phyloP scores from a whole-genome alignment of 2,888 invertebrate species.

The Tetropium fuscum region DNA sequence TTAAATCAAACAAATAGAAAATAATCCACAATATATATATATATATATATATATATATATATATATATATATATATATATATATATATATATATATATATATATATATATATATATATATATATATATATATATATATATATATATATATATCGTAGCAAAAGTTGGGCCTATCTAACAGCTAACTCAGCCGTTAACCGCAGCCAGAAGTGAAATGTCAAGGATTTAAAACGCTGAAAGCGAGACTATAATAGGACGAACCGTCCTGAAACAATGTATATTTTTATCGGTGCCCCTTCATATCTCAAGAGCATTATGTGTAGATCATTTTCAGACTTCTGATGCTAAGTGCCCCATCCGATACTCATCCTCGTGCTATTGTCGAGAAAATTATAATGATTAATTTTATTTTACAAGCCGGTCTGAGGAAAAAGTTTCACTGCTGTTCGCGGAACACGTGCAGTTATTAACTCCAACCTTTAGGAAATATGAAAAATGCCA shows the following conservation, averaged over 20 bases:
- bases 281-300: slow-evolving; percentile 1
- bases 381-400: slow-evolving; percentile 30
- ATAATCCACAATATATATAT: too few relatives aligned
- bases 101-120: too few relatives aligned
- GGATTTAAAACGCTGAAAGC: slow-evolving; percentile 8
- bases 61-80: too few relatives aligned
- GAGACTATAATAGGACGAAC: slow-evolving; percentile 7
- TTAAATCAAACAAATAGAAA: too few relatives aligned
- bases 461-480: slow-evolving; percentile 27
- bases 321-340: slow-evolving; percentile 19
- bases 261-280: slow-evolving; percentile 3
- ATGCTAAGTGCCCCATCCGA: slow-evolving; percentile 21
- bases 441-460: slow-evolving; percentile 31
- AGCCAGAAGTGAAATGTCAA: too few relatives aligned
- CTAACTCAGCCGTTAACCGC: too few relatives aligned
- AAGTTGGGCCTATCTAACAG: too few relatives aligned
- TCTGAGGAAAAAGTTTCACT: slow-evolving; percentile 10
- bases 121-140: too few relatives aligned
- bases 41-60: too few relatives aligned
- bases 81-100: too few relatives aligned
- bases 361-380: slow-evolving; percentile 32
- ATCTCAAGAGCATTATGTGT: slow-evolving; percentile 23
- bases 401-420: slow-evolving; percentile 25
- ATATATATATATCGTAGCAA: too few relatives aligned
- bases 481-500: slow-evolving; percentile 36